Evolutionary conservation across 2,888 invertebrate species (phyloP), one percentile per base, ranked within the genome.

Genomic region (Agrilus biguttatus): DNA sequence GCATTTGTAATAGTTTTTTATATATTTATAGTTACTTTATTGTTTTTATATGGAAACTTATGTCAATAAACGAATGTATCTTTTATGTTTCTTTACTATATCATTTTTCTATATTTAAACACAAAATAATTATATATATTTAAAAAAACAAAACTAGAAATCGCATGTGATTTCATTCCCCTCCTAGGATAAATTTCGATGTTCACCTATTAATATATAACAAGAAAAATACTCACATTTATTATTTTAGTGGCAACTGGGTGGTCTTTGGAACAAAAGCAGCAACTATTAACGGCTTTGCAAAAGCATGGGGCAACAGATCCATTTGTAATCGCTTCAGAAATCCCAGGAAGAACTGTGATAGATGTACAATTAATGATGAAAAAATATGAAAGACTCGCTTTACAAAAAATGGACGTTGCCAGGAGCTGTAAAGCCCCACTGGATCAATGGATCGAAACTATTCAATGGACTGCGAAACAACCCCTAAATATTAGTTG

Each of bases 361-460:
- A 42, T 44, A 12, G 57, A 60, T 39, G 55, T 64, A 19, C 48
- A 55, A 38, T 39, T 42, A 3, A 53, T 55, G 34, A 57, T 62
- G 35, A 50, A 53, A 13, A 52, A 56, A 41, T 59, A 61, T 48
- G 53, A 54, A 43, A 52, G 49, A 37, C 32, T 53, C 36, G 61
- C 55, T 5, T n/a, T 40, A 1, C 34, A 47, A 14, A 39, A 40
- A 37, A 48, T 48, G 14, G 46, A 42, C 6, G 38, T 40, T 14
- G 35, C 36, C 8, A 38, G 44, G n/a, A 44, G 37, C 19, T 45
- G 52, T 7, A 42, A 55, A 37, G 51, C 59, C 2, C 49, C 57
- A 6, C 51, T 61, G 12, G 57, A 56, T 42, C 45, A 53, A 42
- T 64, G 64, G 64, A 53, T 60, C 10, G 45, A 56, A 34, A 46